phyloP scores from a whole-genome alignment of 2,113 vertebrate species.

The Phyllostomus hastatus region DNA sequence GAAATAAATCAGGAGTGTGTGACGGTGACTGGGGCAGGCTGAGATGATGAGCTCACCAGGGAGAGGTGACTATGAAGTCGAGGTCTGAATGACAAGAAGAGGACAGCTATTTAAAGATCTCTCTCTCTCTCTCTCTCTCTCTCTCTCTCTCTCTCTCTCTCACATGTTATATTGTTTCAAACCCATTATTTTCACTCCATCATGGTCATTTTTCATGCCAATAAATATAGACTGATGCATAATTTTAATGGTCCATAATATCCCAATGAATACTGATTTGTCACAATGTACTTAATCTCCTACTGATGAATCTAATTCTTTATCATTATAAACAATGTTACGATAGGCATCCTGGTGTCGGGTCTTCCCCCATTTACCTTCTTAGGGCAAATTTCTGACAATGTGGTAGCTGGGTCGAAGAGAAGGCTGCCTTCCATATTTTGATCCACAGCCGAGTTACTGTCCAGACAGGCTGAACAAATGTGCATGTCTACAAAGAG shows the following conservation, averaged over 20 bases:
- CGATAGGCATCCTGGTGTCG: background rate
- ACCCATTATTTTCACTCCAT: background rate
- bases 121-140: background rate
- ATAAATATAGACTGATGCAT: background rate
- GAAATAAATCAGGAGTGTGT: background rate
- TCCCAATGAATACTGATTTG: background rate
- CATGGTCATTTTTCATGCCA: background rate
- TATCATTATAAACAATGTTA: background rate
- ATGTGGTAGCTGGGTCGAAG: background rate
- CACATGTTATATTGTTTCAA: background rate
- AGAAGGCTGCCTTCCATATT: background rate
- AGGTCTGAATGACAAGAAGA: background rate
- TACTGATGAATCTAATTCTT: background rate
- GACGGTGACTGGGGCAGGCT: background rate
- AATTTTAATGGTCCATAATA: background rate
- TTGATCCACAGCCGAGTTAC: background rate
- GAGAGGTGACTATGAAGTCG: background rate
- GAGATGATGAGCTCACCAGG: background rate
- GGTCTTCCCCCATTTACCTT: background rate
- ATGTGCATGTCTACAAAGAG: background rate
- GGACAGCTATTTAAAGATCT: background rate
- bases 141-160: no score
- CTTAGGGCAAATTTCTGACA: background rate
- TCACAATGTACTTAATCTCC: background rate
- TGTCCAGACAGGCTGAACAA: background rate